Evolutionary conservation across 2,113 vertebrate species (phyloP), one percentile per base, ranked within the genome.

Genomic region (Ailurus styani): DNA sequence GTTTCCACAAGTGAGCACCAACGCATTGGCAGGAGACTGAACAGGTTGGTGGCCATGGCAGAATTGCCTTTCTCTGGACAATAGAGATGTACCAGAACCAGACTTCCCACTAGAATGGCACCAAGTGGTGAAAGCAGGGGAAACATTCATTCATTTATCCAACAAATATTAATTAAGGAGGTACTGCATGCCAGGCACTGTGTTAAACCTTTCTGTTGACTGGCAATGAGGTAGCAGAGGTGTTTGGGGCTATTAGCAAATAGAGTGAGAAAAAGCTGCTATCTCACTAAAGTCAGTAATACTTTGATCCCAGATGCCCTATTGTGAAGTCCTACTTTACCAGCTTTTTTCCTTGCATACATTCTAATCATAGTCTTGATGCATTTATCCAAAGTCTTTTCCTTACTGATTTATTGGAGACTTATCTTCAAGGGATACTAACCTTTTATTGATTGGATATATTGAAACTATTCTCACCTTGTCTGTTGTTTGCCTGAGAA

Each of bases 341-440:
- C 42, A 70, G 40, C 21, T 64, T 96, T n/a, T n/a, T 62, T 64
- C 55, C 88, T 77, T 83, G n/a, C 25, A 55, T 82, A 81, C 31
- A 4, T 85, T 94, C 77, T 66, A 42, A 89, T 34, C 70, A 14
- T 79, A 64, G 34, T 70, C 66, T 68, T 82, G 11, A 87, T 75
- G 37, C 23, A 64, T 82, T 91, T 60, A 66, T 34, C 23, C 42
- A 88, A 66, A 34, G 6, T n/a, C 11, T 47, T 45, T 57, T 86
- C 37, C 55, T 89, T 91, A 54, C 18, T 95, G 40, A 64, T 89
- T 84, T 93, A 50, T 57, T 88, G 17, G 52, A 86, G 62, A 40
- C 45, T 64, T 66, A 57, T 40, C 64, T 72, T 64, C 64, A 25
- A 50, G 29, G 13, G 21, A 45, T 72, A 85, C 20, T 45, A 68